Percentiles rank a stretch among this genome's conserved stretches.
Evolutionary conservation across 2,113 vertebrate genomes (phyloP).

Genomic region (Thymallus thymallus): DNA sequence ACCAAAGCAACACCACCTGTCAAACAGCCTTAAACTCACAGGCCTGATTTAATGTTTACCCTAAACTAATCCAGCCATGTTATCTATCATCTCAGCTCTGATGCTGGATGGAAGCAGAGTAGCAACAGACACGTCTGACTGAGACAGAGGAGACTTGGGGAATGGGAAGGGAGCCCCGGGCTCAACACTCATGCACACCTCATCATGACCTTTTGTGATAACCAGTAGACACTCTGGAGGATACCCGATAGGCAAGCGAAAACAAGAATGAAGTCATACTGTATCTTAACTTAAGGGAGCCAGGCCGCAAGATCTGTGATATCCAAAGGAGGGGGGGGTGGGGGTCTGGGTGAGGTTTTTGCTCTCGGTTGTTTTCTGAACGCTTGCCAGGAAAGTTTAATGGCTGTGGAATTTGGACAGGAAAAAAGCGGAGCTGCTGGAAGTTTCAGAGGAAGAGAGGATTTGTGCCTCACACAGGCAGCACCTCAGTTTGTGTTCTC

Average conservation of each 20-base stretch:
- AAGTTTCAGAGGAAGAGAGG: constrained; percentile 90
- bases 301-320: constrained; percentile 67
- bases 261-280: constrained; percentile 72
- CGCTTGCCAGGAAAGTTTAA: constrained; percentile 91
- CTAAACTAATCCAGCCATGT: constrained; percentile 58
- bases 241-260: constrained; percentile 74
- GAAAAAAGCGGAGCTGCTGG: constrained; percentile 79
- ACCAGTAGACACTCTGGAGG: constrained; percentile 68
- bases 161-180: constrained; percentile 25
- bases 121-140: not conserved
- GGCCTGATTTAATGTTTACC: constrained; percentile 57
- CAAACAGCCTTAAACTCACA: constrained; percentile 60
- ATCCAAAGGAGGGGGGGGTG: constrained; percentile 65
- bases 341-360: constrained; percentile 43
- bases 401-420: constrained; percentile 95
- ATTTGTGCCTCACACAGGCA: constrained; percentile 80
- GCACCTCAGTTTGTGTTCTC: constrained; percentile 84
- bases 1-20: constrained; percentile 28
- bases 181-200: constrained; percentile 49
- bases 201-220: constrained; percentile 67
- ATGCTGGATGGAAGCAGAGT: too few relatives aligned
- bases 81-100: constrained; percentile 47
- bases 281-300: constrained; percentile 76
- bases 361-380: constrained; percentile 77
- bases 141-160: not conserved